A percentile compares a stretch with the other conserved stretches of the same genome.
Evolutionary conservation across 2,113 vertebrate genomes (phyloP).

Genomic region (Potamarius usumacintae): DNA sequence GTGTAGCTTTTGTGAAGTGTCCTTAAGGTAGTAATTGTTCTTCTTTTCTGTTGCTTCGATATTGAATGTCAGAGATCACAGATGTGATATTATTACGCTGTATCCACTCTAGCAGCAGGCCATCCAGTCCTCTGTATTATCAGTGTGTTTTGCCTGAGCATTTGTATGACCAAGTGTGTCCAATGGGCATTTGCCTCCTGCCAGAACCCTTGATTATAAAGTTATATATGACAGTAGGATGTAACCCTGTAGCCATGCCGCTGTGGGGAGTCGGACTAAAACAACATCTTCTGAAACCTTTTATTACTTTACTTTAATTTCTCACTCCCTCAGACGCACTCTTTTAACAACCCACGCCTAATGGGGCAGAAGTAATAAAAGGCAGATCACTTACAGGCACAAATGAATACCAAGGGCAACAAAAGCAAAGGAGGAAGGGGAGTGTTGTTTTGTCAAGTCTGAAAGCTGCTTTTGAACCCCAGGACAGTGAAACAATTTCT

Average conservation of each 20-base stretch:
- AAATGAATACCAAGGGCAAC: slow-evolving; percentile 27
- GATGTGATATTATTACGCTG: slow-evolving; percentile 4
- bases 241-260: neutral
- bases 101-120: slow-evolving; percentile 2
- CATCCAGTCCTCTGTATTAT: neutral
- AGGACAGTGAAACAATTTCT: neutral
- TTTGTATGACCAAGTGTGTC: neutral
- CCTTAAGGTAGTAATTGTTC: neutral
- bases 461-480: neutral
- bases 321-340: neutral
- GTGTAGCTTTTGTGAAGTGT: neutral
- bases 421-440: no score
- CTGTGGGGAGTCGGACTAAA: neutral
- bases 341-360: neutral
- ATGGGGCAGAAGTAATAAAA: slow-evolving; percentile 38
- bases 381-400: slow-evolving; percentile 28
- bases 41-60: neutral
- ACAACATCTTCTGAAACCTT: slow-evolving; percentile 3
- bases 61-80: neutral
- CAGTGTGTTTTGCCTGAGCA: neutral
- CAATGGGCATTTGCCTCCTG: neutral
- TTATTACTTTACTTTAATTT: slow-evolving; percentile 4
- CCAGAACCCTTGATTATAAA: slow-evolving; percentile 18
- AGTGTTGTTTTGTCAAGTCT: no score
- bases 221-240: neutral